Percentiles rank a stretch among this genome's conserved stretches.
These are phyloP conservation scores for Lipotes vexillifer DNA, from an alignment of 2,113 vertebrate genomes.

Conservation along the genomic window DNA sequence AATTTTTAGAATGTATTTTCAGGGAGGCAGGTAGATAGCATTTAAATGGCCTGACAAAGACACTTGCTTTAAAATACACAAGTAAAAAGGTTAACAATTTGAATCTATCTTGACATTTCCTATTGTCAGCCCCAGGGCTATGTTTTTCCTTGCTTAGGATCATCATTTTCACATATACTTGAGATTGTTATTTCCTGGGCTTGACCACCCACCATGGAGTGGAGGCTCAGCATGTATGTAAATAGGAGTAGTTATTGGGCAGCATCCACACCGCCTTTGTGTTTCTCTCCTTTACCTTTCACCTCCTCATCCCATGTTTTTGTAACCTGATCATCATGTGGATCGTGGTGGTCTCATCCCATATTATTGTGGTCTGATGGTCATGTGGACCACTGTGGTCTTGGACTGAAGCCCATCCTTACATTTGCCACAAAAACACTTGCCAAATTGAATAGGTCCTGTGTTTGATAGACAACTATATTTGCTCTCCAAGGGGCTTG, in stretches of 20 bases:
- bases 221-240: not conserved
- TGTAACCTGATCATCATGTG: not conserved
- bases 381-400: not conserved
- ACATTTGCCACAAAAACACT: not conserved
- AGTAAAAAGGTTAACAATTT: constrained; percentile 66
- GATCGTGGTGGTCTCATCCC: not conserved
- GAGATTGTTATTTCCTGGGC: constrained; percentile 35
- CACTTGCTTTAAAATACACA: constrained; percentile 50
- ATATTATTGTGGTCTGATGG: not conserved
- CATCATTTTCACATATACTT: not conserved
- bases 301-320: not conserved
- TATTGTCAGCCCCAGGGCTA: constrained; percentile 10
- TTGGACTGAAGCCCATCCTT: not conserved
- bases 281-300: not conserved
- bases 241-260: not conserved
- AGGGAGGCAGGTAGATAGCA: constrained; percentile 40
- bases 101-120: constrained; percentile 62
- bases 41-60: constrained; percentile 61
- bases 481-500: not conserved
- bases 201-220: not conserved
- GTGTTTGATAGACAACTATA: accelerated
- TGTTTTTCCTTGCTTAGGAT: constrained; percentile 46
- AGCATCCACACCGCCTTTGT: not conserved
- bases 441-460: not conserved
- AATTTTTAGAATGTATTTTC: constrained; percentile 15